Conservation (phyloP, 2,888 invertebrate genomes). For the Scaptomyza polygonia region DNA sequence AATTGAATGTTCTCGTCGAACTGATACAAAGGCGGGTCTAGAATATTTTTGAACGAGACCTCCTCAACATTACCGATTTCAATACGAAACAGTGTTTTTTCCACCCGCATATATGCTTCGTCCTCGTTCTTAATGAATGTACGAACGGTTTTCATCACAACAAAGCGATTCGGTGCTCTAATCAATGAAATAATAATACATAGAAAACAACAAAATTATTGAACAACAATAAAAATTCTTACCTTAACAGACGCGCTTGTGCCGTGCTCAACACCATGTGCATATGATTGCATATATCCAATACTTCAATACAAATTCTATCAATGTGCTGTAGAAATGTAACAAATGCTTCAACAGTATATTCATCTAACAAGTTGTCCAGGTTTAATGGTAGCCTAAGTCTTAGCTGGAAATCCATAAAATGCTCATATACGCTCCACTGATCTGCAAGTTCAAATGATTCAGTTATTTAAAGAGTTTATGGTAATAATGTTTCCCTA, state of each 20-base stretch:
- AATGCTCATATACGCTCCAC: slow-evolving; percentile 60
- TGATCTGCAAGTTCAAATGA: slow-evolving; percentile 11
- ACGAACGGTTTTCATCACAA: slow-evolving; percentile 60
- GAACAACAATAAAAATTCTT: not conserved
- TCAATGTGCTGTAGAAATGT: slow-evolving; percentile 62
- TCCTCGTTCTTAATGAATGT: slow-evolving; percentile 19
- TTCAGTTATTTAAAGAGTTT: not conserved
- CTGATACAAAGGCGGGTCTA: slow-evolving; percentile 64
- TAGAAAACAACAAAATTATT: not conserved
- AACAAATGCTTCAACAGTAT: slow-evolving; percentile 37
- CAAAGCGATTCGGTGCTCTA: slow-evolving; percentile 60
- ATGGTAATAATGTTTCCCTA: rapidly evolving
- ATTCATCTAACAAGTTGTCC: slow-evolving; percentile 34
- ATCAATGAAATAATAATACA: not conserved
- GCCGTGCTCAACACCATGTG: slow-evolving; percentile 40
- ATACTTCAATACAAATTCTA: slow-evolving; percentile 43
- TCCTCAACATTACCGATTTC: slow-evolving; percentile 68
- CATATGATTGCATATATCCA: slow-evolving; percentile 42
- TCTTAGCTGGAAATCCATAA: slow-evolving; percentile 70
- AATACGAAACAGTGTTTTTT: slow-evolving; percentile 54
- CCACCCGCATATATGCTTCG: slow-evolving; percentile 33
- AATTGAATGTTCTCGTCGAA: slow-evolving; percentile 72
- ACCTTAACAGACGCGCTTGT: slow-evolving; percentile 63
- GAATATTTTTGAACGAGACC: slow-evolving; percentile 67
- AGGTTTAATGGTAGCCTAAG: slow-evolving; percentile 67